Conservation (phyloP, 2,797 vertebrate genomes). For the Vipera latastei region DNA sequence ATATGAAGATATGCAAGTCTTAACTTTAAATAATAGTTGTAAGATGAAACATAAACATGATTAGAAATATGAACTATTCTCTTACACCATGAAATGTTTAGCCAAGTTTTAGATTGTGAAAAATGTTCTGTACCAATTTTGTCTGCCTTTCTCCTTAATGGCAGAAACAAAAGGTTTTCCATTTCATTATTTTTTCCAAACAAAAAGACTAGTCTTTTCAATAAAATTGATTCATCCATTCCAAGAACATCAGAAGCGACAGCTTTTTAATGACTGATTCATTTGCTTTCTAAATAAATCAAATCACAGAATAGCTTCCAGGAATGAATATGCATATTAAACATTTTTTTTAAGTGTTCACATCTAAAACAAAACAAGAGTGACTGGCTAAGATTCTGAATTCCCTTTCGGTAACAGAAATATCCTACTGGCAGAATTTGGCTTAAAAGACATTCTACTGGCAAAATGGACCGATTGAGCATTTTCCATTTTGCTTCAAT, state of each 20-base stretch:
- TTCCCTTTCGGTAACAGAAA: too few species aligned
- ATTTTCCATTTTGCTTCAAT: not conserved
- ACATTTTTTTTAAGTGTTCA: slow-evolving; percentile 10
- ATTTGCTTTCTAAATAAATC: slow-evolving; percentile 29
- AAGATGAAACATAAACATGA: slow-evolving; percentile 17
- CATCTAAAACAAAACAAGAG: not conserved
- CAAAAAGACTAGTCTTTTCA: slow-evolving; percentile 30
- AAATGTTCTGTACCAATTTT: not conserved
- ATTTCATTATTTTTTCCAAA: slow-evolving; percentile 16
- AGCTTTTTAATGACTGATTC: slow-evolving; percentile 31
- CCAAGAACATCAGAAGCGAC: slow-evolving; percentile 5
- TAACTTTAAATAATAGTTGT: not conserved
- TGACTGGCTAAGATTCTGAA: not conserved
- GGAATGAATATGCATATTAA: not conserved
- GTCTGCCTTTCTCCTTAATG: not conserved
- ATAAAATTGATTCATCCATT: slow-evolving; percentile 32
- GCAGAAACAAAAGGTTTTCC: not conserved
- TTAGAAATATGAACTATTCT: slow-evolving; percentile 4
- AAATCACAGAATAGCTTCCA: slow-evolving; percentile 10
- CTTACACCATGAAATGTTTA: not conserved
- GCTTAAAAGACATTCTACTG: not conserved
- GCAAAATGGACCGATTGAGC: not conserved
- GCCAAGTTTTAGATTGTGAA: slow-evolving; percentile 1
- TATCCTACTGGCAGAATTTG: too few species aligned
- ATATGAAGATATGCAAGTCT: slow-evolving; percentile 7